These are phyloP conservation scores for Harpalus rubripes DNA, from an alignment of 2,888 invertebrate genomes.

Conservation along the genomic window DNA sequence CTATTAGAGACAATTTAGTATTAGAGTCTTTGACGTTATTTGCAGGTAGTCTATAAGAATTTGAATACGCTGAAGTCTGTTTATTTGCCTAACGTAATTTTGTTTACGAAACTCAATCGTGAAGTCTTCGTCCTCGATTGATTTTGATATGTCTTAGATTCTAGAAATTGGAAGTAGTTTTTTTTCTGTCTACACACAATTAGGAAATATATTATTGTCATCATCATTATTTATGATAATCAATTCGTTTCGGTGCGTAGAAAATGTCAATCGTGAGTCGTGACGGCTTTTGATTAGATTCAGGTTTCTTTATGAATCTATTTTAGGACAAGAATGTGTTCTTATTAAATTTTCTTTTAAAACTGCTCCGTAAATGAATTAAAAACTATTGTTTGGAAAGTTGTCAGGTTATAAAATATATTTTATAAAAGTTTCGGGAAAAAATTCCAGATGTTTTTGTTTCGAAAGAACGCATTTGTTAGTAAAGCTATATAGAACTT, in stretches of 20 bases:
- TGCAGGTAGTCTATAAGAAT: neutral
- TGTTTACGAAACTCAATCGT: constrained; percentile 5
- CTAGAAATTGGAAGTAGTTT: neutral
- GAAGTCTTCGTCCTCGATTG: neutral
- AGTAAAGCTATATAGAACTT: constrained; percentile 43
- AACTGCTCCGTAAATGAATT: neutral
- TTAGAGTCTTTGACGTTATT: neutral
- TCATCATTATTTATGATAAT: constrained; percentile 7
- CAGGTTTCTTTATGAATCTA: neutral
- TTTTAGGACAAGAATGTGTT: neutral
- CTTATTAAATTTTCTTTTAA: constrained; percentile 5
- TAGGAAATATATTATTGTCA: neutral
- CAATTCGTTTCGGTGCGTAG: neutral
- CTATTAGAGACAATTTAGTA: neutral
- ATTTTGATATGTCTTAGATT: neutral
- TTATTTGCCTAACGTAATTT: neutral
- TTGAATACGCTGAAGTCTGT: neutral
- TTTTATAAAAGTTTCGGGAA: constrained; percentile 30
- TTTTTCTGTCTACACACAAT: neutral
- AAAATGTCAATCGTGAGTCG: neutral
- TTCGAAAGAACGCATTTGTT: constrained; percentile 27
- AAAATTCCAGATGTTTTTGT: constrained; percentile 37
- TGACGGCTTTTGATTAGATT: neutral
- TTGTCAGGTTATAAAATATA: constrained; percentile 27
- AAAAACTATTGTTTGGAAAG: constrained; percentile 28